phyloP scores from a whole-genome alignment of 1,140 invertebrate genomes.

The Bombus huntii region DNA sequence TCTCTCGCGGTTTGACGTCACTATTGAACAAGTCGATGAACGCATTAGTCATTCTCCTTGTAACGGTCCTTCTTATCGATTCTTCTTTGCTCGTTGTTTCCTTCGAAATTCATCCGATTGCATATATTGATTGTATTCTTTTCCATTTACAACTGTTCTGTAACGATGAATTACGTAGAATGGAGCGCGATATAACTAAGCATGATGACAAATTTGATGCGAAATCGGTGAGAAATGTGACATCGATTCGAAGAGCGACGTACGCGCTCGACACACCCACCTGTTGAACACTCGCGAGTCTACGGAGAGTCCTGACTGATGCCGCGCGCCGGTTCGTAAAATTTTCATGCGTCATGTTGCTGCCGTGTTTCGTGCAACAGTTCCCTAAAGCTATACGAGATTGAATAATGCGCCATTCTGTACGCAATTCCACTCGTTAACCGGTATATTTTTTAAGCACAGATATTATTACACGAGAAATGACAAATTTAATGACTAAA shows the following conservation, averaged over 20 bases:
- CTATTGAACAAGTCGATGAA: conserved; percentile 75
- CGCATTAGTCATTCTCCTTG: conserved; percentile 77
- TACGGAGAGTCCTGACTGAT: conserved; percentile 51
- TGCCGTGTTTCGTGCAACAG: neutral
- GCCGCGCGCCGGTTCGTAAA: neutral
- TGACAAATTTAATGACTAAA: too few species aligned
- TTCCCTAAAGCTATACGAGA: neutral
- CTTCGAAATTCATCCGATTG: neutral
- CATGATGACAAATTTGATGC: neutral
- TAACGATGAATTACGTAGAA: neutral
- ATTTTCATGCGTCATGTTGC: conserved; percentile 5
- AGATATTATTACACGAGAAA: too few species aligned
- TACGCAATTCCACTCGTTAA: too few species aligned
- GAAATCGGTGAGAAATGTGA: neutral
- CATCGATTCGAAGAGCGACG: neutral
- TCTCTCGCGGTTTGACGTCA: conserved; percentile 76
- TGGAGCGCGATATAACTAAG: neutral
- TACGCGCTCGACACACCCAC: conserved; percentile 39
- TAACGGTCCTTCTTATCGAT: conserved; percentile 73
- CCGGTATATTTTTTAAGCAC: too few species aligned
- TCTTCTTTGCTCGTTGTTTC: conserved; percentile 4
- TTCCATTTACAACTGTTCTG: too few species aligned
- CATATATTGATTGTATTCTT: neutral
- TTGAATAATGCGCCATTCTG: too few species aligned
- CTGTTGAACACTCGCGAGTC: conserved; percentile 61